These are phyloP conservation scores for Aphis craccivora DNA, from an alignment of 1,140 invertebrate genomes.

Conservation along the genomic window DNA sequence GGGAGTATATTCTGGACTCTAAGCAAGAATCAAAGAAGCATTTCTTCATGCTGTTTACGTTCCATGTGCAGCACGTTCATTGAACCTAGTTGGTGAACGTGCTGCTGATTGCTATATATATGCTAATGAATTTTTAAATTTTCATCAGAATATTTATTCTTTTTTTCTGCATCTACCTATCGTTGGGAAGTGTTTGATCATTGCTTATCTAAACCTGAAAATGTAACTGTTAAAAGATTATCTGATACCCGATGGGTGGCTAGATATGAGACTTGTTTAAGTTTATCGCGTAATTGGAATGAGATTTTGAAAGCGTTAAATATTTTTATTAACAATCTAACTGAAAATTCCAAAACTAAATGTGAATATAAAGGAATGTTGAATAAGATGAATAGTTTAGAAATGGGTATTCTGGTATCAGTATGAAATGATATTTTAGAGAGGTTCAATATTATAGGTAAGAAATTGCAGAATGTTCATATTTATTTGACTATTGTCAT, in stretches of 20 bases:
- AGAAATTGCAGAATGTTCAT: not conserved
- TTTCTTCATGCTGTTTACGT: conserved; percentile 15
- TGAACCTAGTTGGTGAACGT: conserved; percentile 24
- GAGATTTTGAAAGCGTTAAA: conserved; percentile 42
- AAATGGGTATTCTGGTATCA: conserved; percentile 53
- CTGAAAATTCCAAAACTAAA: conserved; percentile 34
- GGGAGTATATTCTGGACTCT: conserved; percentile 20
- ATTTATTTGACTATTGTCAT: not conserved
- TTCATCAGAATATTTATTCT: conserved; percentile 36
- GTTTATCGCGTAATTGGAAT: conserved; percentile 52
- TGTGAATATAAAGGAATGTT: conserved; percentile 35
- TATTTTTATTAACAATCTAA: conserved; percentile 40
- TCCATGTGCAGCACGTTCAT: conserved; percentile 41
- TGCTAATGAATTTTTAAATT: conserved; percentile 29
- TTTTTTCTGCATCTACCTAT: conserved; percentile 51
- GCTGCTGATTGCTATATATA: conserved; percentile 21
- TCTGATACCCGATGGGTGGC: conserved; percentile 45
- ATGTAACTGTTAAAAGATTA: conserved; percentile 47
- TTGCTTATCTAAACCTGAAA: conserved; percentile 22
- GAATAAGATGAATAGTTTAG: conserved; percentile 54
- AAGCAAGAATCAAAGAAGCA: conserved; percentile 39
- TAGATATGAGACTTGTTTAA: conserved; percentile 57
- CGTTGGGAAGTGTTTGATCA: conserved; percentile 47
- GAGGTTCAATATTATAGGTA: conserved; percentile 39
- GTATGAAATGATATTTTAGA: conserved; percentile 58